Conservation (phyloP, 2,888 invertebrate species). For the Eudasyphora cyanicolor region DNA sequence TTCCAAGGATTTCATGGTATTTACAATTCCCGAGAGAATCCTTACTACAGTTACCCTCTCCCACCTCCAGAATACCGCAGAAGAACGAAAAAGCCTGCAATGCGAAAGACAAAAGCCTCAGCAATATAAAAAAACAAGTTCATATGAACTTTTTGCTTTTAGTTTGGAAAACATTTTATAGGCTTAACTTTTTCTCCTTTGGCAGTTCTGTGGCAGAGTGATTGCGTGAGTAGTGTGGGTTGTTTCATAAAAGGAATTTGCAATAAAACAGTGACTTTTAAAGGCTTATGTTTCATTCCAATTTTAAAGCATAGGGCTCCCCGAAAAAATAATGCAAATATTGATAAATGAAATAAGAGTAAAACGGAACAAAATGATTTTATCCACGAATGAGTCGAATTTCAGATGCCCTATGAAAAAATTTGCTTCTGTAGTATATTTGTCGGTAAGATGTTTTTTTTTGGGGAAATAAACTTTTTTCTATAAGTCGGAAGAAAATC, state of each 20-base stretch:
- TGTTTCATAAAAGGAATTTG: slow-evolving; percentile 27
- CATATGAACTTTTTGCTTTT: slow-evolving; percentile 18
- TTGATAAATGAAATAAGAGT: slow-evolving; percentile 22
- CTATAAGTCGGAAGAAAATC: no score
- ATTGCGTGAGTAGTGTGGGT: neutral
- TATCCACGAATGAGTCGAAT: neutral
- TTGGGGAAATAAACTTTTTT: no score
- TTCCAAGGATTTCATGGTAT: slow-evolving; percentile 41
- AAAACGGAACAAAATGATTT: no score
- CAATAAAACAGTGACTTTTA: slow-evolving; percentile 38
- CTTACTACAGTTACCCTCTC: neutral
- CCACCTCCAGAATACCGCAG: neutral
- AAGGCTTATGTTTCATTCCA: slow-evolving; percentile 27
- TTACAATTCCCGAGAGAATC: slow-evolving; percentile 46
- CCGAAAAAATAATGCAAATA: slow-evolving; percentile 13
- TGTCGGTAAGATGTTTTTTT: no score
- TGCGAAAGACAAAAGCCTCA: neutral
- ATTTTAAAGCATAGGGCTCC: neutral
- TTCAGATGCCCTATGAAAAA: no score
- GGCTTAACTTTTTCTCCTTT: slow-evolving; percentile 35
- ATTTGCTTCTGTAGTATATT: no score
- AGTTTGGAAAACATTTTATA: slow-evolving; percentile 31
- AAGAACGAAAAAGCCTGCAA: slow-evolving; percentile 10
- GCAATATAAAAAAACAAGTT: slow-evolving; percentile 3
- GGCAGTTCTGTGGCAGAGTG: neutral